Evolutionary conservation across 2,797 vertebrate species (phyloP), one percentile per base, ranked within the genome.

Genomic region (Smutsia gigantea): DNA sequence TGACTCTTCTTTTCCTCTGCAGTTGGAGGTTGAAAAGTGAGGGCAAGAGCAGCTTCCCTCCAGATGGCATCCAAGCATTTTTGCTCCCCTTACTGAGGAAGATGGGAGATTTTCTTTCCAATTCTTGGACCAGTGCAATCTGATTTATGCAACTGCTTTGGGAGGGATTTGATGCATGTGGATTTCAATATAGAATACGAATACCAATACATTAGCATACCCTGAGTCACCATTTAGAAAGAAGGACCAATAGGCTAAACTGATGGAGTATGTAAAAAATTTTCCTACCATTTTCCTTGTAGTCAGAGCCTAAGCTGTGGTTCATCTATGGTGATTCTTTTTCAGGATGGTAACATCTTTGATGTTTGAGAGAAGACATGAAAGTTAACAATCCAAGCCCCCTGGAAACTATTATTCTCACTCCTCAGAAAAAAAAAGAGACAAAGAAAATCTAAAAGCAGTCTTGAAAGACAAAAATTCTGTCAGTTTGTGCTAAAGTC

Each of bases 391-490:
- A 46, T 90, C 12, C 27, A 87, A 90, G 49, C n/a, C 8, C 1
- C 77, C n/a, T 95, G 6, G 4, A 93, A 95, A 88, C 12, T 90
- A 64, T 37, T 89, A 19, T 46, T 90, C 4, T 92, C 29, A 75
- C 15, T 79, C 27, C 11, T 72, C 12, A 72, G n/a, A 34, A 68
- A 69, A 51, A 71, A 71, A 59, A 64, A n/a, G 23, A 55, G 37
- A 19, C 13, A 53, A 13, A 59, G 49, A 49, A n/a, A 92, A 29
- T 25, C 51, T 89, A n/a, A 96, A 97, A 91, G 23, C 12, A 66
- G 19, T 27, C 29, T 93, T 81, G 42, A 90, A 83, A 77, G 25
- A 94, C 9, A 91, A 89, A 57, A 93, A 86, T 86, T 42, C 63
- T 82, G 8, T 90, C 31, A 57, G 63, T 4, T n/a, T 96, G 8